Evolutionary conservation across 2,888 invertebrate genomes (phyloP), one percentile per base, ranked within the genome.

Genomic region (Nephrotoma flavescens): DNA sequence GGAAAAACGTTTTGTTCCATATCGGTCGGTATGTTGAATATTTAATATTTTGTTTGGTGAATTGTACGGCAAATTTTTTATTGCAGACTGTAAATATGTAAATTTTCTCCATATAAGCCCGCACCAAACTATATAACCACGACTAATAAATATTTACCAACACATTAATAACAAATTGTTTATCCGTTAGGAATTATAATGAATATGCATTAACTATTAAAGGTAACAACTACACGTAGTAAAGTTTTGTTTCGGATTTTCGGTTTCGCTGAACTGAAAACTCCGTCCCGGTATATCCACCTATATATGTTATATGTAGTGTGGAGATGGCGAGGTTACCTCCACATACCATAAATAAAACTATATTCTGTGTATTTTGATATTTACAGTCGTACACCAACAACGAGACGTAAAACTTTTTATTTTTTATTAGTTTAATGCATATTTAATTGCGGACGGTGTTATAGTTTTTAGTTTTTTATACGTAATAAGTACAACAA

Each of bases 401-500:
- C 71, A 71, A 71, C 57, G 31, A 57, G 11, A 15, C 15, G 6
- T 31, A 31, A 19, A 19, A 57, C 71, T 44, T 44, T 31, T 44
- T 44, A 15, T 52, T 52, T 31, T 52, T 52, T 41, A 83, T 83
- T 83, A 41, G 7, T 42, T 84, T 84, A 84, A 84, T 84, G 84
- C 84, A 84, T 84, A 84, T 84, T 84, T 84, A 84, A 84, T 84
- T 84, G 84, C 84, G 84, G 84, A 84, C 84, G 84, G 84, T 84
- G 84, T 84, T 84, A 84, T 84, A 84, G 52, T 52, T 52, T 52
- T 52, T 52, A 52, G 71, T 71, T 71, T 71, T 71, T 44, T 44
- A 44, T 44, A 44, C 11, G 11, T 11, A 71, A 31, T 9, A 31
- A 71, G 19, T 71, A 71, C 31, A 71, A 11, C 19, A 71, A 71